phyloP scores from a whole-genome alignment of 1,140 invertebrate species.

The Drosophila kurseongensis region DNA sequence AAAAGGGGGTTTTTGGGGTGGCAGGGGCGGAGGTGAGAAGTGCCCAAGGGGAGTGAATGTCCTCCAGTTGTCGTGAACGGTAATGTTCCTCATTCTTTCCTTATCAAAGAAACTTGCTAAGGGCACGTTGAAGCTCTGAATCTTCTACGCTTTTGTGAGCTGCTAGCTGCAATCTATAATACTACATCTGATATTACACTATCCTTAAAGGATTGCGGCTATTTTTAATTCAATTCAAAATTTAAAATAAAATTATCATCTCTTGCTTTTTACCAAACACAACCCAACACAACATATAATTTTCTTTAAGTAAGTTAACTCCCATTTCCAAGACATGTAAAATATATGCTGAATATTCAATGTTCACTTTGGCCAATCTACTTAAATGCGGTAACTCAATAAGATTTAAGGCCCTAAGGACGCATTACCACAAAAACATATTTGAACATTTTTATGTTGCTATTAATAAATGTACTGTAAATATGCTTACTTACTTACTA shows the following conservation, averaged over 20 bases:
- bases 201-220: neutral
- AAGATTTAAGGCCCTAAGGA: too few relatives aligned
- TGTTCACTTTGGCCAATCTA: too few relatives aligned
- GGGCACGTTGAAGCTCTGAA: neutral
- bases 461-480: too few relatives aligned
- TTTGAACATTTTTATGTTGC: too few relatives aligned
- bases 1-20: conserved; percentile 34
- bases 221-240: neutral
- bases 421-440: too few relatives aligned
- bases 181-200: neutral
- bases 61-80: conserved; percentile 64
- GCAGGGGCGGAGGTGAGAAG: conserved; percentile 4
- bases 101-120: neutral
- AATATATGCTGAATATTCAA: too few relatives aligned
- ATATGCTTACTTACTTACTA: too few relatives aligned
- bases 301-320: too few relatives aligned
- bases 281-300: too few relatives aligned
- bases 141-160: neutral
- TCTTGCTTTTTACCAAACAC: too few relatives aligned
- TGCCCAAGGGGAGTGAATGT: conserved; percentile 29
- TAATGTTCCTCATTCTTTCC: conserved; percentile 37
- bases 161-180: neutral
- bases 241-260: neutral
- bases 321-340: too few relatives aligned
- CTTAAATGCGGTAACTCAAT: too few relatives aligned